Evolutionary conservation across 2,797 vertebrate species (phyloP), one percentile per base, ranked within the genome.

Genomic region (Acrossocheilus fasciatus): DNA sequence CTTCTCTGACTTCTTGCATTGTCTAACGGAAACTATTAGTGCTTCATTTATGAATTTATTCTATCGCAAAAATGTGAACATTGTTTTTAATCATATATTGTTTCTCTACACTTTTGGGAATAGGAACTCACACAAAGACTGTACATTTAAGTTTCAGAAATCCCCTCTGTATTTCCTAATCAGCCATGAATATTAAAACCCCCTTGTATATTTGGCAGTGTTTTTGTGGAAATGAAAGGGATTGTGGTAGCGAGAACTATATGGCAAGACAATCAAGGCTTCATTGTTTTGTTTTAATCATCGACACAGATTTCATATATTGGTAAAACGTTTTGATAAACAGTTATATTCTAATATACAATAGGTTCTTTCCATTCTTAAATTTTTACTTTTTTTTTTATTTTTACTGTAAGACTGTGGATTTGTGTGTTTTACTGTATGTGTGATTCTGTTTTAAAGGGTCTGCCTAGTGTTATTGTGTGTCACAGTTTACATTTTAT

Each of bases 281-380:
- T 79, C 14, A 26, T 43, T 43, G 23, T 62, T 64, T 77, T 20
- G 70, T 34, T 20, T 59, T 86, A 52, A 78, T n/a, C 50, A 47
- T 80, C 39, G 30, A 62, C 59, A 69, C 81, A 54, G 64, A 54
- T 77, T 39, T 68, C 14, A 52, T 41, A 52, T 68, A 69, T 84
- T 52, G 50, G 54, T 85, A 36, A 85, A 88, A 57, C 69, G 89
- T 92, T 91, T 91, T 93, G 89, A 91, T 91, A 87, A 92, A 18
- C 83, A 81, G 86, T 83, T 20, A 80, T 87, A 36, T 88, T 75
- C 87, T 88, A 89, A 86, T 92, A 54, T 59, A 43, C 69, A 72
- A 10, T 68, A 34, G 18, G 4, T 50, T 66, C 3, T 66, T 15
- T 73, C 89, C 91, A 92, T 92, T 92, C 30, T 66, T 26, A 0